These are phyloP conservation scores for Tyrophagus putrescentiae DNA, from an alignment of 1,140 invertebrate genomes.

Conservation along the genomic window DNA sequence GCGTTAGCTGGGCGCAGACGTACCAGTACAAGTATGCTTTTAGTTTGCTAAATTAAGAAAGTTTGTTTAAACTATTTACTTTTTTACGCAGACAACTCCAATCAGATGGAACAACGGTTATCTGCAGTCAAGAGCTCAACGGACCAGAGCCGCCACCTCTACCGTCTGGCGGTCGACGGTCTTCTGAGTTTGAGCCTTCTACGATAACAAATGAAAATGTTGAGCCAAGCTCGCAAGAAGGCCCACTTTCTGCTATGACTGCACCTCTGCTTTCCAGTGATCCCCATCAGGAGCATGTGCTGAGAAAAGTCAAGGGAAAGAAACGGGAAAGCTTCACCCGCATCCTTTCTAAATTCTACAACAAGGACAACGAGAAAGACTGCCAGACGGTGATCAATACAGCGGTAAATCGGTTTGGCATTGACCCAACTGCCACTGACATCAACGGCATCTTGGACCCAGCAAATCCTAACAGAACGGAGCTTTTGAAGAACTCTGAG, in stretches of 20 bases:
- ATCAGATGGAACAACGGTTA: neutral
- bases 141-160: neutral
- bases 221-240: neutral
- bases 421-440: no score
- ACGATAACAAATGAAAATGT: neutral
- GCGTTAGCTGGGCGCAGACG: slow-evolving; percentile 11
- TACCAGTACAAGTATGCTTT: slow-evolving; percentile 4
- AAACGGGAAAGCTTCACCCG: neutral
- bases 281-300: neutral
- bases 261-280: neutral
- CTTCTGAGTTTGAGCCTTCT: neutral
- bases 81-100: neutral
- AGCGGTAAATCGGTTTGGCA: neutral
- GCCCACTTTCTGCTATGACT: neutral
- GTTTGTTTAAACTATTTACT: neutral
- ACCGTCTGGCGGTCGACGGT: neutral
- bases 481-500: no score
- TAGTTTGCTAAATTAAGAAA: neutral
- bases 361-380: slow-evolving; percentile 1
- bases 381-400: slow-evolving; percentile 3
- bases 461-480: no score
- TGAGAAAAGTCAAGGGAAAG: neutral
- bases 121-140: slow-evolving; percentile 6
- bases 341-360: neutral
- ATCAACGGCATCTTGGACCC: no score